Percentiles rank a stretch among this genome's conserved stretches.
phyloP scores from a whole-genome alignment of 2,797 vertebrate genomes.

The Sebastes jordani region DNA sequence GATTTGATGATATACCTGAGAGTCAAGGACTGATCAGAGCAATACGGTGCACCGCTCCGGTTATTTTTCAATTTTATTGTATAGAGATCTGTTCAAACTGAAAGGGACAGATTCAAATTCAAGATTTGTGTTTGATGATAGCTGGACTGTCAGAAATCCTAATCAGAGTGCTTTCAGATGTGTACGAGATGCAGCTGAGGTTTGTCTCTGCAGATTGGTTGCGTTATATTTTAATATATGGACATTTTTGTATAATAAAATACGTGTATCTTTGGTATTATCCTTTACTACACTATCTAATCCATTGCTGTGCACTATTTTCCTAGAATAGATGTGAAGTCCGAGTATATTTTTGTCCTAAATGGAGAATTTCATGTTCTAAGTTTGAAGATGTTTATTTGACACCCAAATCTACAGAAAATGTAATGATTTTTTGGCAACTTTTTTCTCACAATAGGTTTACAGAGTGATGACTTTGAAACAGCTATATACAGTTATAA shows the following conservation, averaged over 20 bases:
- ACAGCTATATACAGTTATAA: slow-evolving; percentile 38
- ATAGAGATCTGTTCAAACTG: slow-evolving; percentile 17
- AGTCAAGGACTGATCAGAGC: slow-evolving; percentile 48
- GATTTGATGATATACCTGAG: background rate
- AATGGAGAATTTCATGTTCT: slow-evolving; percentile 51
- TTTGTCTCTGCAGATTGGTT: slow-evolving; percentile 55
- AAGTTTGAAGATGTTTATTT: slow-evolving; percentile 53
- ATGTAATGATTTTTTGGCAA: slow-evolving; percentile 14
- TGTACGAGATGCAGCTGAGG: slow-evolving; percentile 23
- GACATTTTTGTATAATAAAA: slow-evolving; percentile 70
- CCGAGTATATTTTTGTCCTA: slow-evolving; percentile 77
- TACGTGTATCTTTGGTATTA: slow-evolving; percentile 64
- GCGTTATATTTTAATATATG: slow-evolving; percentile 75
- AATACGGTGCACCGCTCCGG: slow-evolving; percentile 40
- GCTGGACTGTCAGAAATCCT: slow-evolving; percentile 72
- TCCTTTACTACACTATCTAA: slow-evolving; percentile 61
- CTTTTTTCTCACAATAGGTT: slow-evolving; percentile 25
- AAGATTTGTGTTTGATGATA: slow-evolving; percentile 54
- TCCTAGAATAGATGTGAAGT: slow-evolving; percentile 76
- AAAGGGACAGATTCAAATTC: slow-evolving; percentile 13
- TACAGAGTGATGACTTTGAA: slow-evolving; percentile 29
- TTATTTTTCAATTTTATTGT: slow-evolving; percentile 12
- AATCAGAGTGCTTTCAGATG: slow-evolving; percentile 44
- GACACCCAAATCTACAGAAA: slow-evolving; percentile 31
- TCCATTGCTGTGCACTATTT: slow-evolving; percentile 78